Conservation (phyloP, 2,797 vertebrate genomes). For the Urocyon cinereoargenteus region DNA sequence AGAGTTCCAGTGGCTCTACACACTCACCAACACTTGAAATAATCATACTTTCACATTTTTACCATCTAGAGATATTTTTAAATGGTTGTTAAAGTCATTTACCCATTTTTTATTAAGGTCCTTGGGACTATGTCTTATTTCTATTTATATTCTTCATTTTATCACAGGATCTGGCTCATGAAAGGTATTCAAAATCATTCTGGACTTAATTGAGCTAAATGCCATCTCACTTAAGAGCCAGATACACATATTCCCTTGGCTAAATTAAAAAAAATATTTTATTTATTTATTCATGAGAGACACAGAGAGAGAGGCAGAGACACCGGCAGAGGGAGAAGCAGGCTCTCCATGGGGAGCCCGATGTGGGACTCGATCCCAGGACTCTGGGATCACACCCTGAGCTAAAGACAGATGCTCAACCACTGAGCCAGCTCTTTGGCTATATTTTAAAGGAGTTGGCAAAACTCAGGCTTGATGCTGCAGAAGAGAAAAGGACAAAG, state of each 20-base stretch:
- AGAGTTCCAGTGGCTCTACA: neutral
- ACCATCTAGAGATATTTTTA: neutral
- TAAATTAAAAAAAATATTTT: neutral
- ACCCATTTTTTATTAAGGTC: neutral
- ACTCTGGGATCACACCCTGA: too few relatives aligned
- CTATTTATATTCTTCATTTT: neutral
- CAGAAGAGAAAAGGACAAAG: neutral
- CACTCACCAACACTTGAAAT: neutral
- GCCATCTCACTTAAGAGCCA: neutral
- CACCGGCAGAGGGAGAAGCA: too few relatives aligned
- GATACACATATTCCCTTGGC: neutral
- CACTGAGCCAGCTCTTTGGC: neutral
- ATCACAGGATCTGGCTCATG: neutral
- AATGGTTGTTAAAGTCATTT: neutral
- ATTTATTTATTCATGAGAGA: too few relatives aligned
- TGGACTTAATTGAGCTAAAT: neutral
- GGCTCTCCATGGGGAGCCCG: too few relatives aligned
- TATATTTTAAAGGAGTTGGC: neutral
- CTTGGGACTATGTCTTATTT: neutral
- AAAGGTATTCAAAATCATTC: neutral
- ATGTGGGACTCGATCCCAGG: too few relatives aligned
- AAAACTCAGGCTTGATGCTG: neutral
- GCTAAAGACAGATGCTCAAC: too few relatives aligned
- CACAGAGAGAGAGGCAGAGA: too few relatives aligned
- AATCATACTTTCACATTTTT: neutral